phyloP scores from a whole-genome alignment of 2,113 vertebrate genomes.

The Microcebus tavaratra region DNA sequence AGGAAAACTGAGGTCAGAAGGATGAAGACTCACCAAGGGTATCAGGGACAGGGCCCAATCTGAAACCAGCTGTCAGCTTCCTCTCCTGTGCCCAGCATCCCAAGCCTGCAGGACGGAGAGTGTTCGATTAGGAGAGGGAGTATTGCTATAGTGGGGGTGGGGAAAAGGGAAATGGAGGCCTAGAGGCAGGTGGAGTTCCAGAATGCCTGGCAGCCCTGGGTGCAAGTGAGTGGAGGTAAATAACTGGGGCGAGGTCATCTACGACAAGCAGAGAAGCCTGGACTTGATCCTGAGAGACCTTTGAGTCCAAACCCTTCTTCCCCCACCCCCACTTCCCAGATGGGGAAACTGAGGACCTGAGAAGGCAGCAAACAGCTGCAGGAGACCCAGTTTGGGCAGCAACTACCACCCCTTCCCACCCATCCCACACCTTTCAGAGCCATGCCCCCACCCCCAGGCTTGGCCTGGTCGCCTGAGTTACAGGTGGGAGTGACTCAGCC shows the following conservation, averaged over 20 bases:
- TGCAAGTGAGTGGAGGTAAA: not conserved
- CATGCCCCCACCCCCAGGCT: not conserved
- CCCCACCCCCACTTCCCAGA: not conserved
- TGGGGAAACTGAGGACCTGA: slow-evolving; percentile 6
- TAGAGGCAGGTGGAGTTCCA: not conserved
- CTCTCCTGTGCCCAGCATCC: not conserved
- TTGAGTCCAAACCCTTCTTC: not conserved
- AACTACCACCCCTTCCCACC: not conserved
- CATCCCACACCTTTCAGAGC: not conserved
- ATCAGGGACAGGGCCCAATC: not conserved
- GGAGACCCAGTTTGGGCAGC: not conserved
- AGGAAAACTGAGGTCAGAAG: not conserved
- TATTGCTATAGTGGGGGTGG: no score
- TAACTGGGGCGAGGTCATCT: not conserved
- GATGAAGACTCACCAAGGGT: not conserved
- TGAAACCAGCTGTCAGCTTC: not conserved
- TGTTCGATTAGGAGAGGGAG: not conserved
- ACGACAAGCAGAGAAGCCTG: not conserved
- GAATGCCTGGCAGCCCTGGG: not conserved
- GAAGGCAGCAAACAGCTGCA: not conserved
- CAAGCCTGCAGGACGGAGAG: not conserved
- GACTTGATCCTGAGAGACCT: not conserved
- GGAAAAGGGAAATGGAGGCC: not conserved
- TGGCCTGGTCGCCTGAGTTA: not conserved
- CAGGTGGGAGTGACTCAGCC: slow-evolving; percentile 44